Evolutionary conservation across 2,797 vertebrate species (phyloP).

Genomic region (Hirundo rustica): DNA sequence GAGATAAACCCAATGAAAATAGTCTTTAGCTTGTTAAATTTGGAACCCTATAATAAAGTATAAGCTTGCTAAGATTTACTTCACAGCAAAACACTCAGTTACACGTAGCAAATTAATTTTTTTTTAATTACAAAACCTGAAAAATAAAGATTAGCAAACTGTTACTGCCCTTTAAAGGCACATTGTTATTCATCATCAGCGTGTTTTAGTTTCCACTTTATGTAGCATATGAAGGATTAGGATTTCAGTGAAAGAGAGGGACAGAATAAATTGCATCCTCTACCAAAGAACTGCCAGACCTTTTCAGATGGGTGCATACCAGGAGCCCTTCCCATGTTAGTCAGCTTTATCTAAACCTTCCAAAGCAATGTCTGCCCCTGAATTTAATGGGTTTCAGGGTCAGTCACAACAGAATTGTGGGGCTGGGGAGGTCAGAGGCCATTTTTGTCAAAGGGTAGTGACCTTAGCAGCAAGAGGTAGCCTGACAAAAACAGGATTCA

Average conservation of each 20-base stretch:
- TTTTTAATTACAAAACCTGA: background rate
- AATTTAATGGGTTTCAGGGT: constrained; percentile 81
- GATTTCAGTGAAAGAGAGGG: constrained; percentile 66
- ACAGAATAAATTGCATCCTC: constrained; percentile 74
- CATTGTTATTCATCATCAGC: constrained; percentile 66
- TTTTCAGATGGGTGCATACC: constrained; percentile 71
- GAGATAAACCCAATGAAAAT: background rate
- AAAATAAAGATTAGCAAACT: constrained; percentile 44
- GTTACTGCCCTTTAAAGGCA: constrained; percentile 38
- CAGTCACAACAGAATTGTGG: constrained; percentile 77
- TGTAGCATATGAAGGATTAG: constrained; percentile 74
- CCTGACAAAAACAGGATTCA: constrained; percentile 81
- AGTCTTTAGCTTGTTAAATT: background rate
- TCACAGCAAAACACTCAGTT: background rate
- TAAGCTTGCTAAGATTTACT: background rate
- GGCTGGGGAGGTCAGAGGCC: constrained; percentile 84
- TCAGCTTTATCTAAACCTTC: constrained; percentile 75
- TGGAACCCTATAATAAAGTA: background rate
- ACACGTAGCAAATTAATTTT: background rate
- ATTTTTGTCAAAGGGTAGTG: constrained; percentile 82
- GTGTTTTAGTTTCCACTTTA: constrained; percentile 66
- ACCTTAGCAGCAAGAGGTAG: constrained; percentile 84
- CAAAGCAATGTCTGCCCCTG: constrained; percentile 73
- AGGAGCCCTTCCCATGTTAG: constrained; percentile 74
- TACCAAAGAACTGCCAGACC: constrained; percentile 69